These are phyloP conservation scores for Astyanax mexicanus DNA, from an alignment of 2,797 vertebrate species.

Conservation along the genomic window DNA sequence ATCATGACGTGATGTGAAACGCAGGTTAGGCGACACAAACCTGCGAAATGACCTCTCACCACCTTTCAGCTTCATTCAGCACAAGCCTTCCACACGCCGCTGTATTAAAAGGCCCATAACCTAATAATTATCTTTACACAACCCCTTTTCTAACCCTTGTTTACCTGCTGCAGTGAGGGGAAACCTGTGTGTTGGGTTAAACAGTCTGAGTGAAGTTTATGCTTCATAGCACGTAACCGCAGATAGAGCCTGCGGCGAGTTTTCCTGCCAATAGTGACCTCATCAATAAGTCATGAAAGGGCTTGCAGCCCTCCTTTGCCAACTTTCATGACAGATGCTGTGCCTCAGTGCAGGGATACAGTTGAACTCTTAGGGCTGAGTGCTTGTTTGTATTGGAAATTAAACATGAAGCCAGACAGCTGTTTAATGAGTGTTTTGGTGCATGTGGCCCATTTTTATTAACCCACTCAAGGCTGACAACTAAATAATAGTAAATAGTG, in stretches of 20 bases:
- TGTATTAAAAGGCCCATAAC: too few species aligned
- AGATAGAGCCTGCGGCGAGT: neutral
- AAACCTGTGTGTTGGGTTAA: neutral
- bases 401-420: neutral
- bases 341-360: neutral
- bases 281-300: slow-evolving; percentile 26
- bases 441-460: neutral
- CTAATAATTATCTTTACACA: too few species aligned
- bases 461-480: too few species aligned
- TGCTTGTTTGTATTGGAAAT: neutral
- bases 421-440: neutral
- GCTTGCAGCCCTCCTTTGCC: neutral
- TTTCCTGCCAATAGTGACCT: slow-evolving; percentile 31
- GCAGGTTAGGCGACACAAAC: neutral
- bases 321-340: slow-evolving; percentile 16
- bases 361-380: neutral
- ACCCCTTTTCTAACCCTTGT: too few species aligned
- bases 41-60: neutral
- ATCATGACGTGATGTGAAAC: neutral
- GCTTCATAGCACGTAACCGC: slow-evolving; percentile 1
- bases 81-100: too few species aligned
- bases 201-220: neutral
- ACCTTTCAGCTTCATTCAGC: neutral
- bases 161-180: neutral
- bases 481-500: too few species aligned